Conservation (phyloP, 2,113 vertebrate genomes). For the Psilopsiagon aymara region DNA sequence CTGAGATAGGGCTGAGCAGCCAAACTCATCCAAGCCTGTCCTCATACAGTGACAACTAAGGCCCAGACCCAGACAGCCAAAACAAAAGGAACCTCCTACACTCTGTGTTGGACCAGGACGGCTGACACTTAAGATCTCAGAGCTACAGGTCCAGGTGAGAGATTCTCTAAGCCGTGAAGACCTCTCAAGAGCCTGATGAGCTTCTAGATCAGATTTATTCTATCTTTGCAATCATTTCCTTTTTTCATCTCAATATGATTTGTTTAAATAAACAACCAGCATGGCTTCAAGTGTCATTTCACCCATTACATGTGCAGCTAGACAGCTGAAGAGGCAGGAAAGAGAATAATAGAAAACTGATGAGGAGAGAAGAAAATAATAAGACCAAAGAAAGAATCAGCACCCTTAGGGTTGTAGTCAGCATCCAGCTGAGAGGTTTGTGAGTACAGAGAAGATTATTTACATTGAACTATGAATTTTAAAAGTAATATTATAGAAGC, state of each 20-base stretch:
- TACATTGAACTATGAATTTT: slow-evolving; percentile 48
- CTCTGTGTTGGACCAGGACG: neutral
- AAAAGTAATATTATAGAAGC: slow-evolving; percentile 35
- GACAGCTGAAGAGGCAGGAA: slow-evolving; percentile 54
- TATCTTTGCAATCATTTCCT: slow-evolving; percentile 20
- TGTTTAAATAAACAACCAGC: slow-evolving; percentile 68
- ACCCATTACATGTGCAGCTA: slow-evolving; percentile 2
- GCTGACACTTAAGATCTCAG: neutral
- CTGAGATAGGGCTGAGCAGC: neutral
- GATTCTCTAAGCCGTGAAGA: neutral
- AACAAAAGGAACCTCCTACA: neutral
- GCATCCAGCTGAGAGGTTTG: slow-evolving; percentile 47
- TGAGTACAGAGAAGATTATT: slow-evolving; percentile 46
- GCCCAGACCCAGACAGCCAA: neutral
- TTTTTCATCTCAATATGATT: slow-evolving; percentile 11
- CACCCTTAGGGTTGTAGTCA: slow-evolving; percentile 42
- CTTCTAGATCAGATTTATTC: neutral
- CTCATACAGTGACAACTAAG: neutral
- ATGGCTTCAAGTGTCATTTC: slow-evolving; percentile 37
- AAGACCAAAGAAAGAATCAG: slow-evolving; percentile 30
- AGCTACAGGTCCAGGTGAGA: neutral
- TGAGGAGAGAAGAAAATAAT: slow-evolving; percentile 42
- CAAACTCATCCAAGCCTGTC: neutral
- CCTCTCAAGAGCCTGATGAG: neutral
- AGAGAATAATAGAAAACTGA: slow-evolving; percentile 52